phyloP scores from a whole-genome alignment of 2,797 vertebrate genomes.

The Hoplostethus atlanticus region DNA sequence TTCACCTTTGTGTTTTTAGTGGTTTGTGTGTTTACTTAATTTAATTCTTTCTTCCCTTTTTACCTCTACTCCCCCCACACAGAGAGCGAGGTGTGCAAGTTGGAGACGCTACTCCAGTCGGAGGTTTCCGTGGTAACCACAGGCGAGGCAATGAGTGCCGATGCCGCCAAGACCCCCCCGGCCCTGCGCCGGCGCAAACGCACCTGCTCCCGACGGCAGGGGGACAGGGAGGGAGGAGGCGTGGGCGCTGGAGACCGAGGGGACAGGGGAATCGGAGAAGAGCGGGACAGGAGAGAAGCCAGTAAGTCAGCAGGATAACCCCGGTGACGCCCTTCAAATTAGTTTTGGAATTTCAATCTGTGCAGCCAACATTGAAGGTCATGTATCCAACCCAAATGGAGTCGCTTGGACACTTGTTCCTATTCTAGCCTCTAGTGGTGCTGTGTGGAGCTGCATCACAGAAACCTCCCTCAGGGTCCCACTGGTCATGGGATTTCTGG shows the following conservation, averaged over 20 bases:
- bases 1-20: background rate
- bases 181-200: slow-evolving; percentile 89
- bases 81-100: slow-evolving; percentile 89
- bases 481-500: no score
- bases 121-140: slow-evolving; percentile 86
- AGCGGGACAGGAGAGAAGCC: slow-evolving; percentile 73
- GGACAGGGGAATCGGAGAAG: slow-evolving; percentile 70
- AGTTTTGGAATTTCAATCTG: background rate
- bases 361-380: background rate
- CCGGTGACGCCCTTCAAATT: background rate
- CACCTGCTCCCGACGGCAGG: slow-evolving; percentile 84
- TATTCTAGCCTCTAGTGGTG: slow-evolving; percentile 43
- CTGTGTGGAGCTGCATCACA: background rate
- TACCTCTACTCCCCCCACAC: slow-evolving; percentile 16
- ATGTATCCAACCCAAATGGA: background rate
- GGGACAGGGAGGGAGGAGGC: slow-evolving; percentile 74
- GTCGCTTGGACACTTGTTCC: background rate
- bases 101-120: slow-evolving; percentile 87
- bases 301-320: slow-evolving; percentile 53
- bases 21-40: background rate
- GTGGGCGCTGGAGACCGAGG: slow-evolving; percentile 55
- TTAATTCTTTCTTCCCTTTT: background rate
- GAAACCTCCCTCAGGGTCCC: background rate
- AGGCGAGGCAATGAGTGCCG: slow-evolving; percentile 81
- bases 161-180: slow-evolving; percentile 78